Percentiles rank a stretch among this genome's conserved stretches.
phyloP scores from a whole-genome alignment of 2,797 vertebrate genomes.

The Tenualosa ilisha region DNA sequence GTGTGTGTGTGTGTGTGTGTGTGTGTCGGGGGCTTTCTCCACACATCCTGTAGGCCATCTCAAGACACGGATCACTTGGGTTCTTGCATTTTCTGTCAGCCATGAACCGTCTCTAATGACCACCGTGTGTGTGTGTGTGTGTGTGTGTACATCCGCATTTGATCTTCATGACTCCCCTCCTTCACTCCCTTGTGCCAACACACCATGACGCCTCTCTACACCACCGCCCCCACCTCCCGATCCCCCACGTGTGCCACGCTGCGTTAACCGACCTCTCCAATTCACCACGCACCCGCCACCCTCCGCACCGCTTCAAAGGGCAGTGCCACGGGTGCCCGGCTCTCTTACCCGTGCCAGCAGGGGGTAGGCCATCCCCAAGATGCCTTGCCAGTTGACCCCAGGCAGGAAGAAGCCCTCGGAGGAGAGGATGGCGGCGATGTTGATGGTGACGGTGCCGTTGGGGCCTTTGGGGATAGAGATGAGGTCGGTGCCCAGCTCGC shows the following conservation, averaged over 20 bases:
- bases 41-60: not conserved
- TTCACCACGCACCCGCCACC: not conserved
- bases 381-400: conserved; percentile 93
- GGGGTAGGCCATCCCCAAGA: conserved; percentile 91
- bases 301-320: not conserved
- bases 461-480: conserved; percentile 85
- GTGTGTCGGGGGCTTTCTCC: not conserved
- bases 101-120: not conserved
- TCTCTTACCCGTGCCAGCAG: conserved; percentile 84
- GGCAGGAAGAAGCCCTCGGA: conserved; percentile 94
- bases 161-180: not conserved
- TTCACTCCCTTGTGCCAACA: not conserved
- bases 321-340: not conserved
- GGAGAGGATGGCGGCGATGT: conserved; percentile 87
- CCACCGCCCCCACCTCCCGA: not conserved
- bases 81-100: not conserved
- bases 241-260: not conserved
- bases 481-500: conserved; percentile 84
- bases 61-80: conserved; percentile 5
- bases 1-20: not conserved
- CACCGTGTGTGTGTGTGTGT: not conserved
- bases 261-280: not conserved
- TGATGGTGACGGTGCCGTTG: conserved; percentile 78
- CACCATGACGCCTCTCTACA: not conserved
- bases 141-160: not conserved